Percentiles rank a stretch among this genome's conserved stretches.
Evolutionary conservation across 23 tunicate species (phyloP).

Genomic region (Corella eumyota): DNA sequence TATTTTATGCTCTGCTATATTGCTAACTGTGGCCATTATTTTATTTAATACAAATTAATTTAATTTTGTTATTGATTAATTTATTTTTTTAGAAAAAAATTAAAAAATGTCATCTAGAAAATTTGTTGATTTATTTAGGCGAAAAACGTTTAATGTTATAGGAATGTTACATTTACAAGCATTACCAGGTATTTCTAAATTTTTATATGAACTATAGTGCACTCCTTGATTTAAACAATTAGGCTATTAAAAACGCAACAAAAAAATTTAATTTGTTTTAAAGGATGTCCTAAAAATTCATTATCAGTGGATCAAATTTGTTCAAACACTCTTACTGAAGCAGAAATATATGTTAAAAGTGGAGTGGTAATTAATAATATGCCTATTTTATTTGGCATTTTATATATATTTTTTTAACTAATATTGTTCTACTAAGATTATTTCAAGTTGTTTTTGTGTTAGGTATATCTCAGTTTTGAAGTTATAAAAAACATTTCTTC

Average conservation of each 20-base stretch:
- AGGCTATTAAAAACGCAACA: not conserved
- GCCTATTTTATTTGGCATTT: not conserved
- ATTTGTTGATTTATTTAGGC: slow-evolving; percentile 18
- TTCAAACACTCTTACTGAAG: slow-evolving; percentile 48
- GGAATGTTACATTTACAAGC: slow-evolving; percentile 63
- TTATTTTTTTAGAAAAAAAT: too few species aligned
- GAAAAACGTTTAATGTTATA: slow-evolving; percentile 10
- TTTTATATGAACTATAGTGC: not conserved
- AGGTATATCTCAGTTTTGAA: not conserved
- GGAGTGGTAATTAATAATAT: slow-evolving; percentile 35
- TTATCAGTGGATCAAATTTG: slow-evolving; percentile 30
- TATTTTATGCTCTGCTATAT: too few species aligned
- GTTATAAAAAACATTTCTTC: not conserved
- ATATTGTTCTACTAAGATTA: not conserved
- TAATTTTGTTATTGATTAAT: too few species aligned
- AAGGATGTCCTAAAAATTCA: slow-evolving; percentile 47
- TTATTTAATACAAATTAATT: too few species aligned
- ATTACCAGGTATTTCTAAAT: slow-evolving; percentile 30
- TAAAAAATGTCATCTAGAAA: slow-evolving; percentile 16
- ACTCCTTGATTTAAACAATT: not conserved
- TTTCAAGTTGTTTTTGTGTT: not conserved
- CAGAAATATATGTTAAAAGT: slow-evolving; percentile 33
- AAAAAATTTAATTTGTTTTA: not conserved
- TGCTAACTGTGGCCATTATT: too few species aligned
- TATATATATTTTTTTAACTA: not conserved